Percentiles rank a stretch among this genome's conserved stretches.
Conservation (phyloP, 2,113 vertebrate species). For the Thomomys bottae region DNA sequence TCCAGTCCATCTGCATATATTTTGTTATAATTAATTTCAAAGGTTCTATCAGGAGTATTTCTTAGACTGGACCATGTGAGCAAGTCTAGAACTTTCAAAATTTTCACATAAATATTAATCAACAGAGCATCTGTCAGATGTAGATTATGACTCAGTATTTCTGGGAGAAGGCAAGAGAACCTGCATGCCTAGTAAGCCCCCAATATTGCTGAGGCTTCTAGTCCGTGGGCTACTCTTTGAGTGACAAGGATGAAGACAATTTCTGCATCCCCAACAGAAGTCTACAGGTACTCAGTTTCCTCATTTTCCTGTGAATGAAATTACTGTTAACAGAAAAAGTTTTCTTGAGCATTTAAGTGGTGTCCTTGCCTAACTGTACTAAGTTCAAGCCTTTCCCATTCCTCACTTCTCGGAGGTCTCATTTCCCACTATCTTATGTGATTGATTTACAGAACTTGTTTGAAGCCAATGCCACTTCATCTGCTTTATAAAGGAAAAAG, state of each 20-base stretch:
- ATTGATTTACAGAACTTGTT: background rate
- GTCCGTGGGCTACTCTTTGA: background rate
- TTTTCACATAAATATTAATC: background rate
- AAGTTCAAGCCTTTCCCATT: background rate
- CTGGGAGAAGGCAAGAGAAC: background rate
- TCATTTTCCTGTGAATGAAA: background rate
- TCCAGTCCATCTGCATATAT: background rate
- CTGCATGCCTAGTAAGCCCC: background rate
- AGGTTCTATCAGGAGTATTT: background rate
- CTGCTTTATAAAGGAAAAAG: background rate
- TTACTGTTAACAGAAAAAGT: background rate
- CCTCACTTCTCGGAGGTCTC: background rate
- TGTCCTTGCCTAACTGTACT: rapidly evolving
- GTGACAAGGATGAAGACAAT: background rate
- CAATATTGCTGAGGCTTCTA: background rate
- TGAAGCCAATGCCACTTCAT: background rate
- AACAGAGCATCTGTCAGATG: background rate
- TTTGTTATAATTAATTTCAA: background rate
- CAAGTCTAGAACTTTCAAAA: background rate
- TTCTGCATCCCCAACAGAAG: background rate
- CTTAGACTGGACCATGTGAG: background rate
- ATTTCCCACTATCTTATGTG: background rate
- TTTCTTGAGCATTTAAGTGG: too few species aligned
- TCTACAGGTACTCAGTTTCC: background rate
- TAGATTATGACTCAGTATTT: background rate